Conservation (phyloP, 2,888 invertebrate species). For the Pristionchus entomophagus region DNA sequence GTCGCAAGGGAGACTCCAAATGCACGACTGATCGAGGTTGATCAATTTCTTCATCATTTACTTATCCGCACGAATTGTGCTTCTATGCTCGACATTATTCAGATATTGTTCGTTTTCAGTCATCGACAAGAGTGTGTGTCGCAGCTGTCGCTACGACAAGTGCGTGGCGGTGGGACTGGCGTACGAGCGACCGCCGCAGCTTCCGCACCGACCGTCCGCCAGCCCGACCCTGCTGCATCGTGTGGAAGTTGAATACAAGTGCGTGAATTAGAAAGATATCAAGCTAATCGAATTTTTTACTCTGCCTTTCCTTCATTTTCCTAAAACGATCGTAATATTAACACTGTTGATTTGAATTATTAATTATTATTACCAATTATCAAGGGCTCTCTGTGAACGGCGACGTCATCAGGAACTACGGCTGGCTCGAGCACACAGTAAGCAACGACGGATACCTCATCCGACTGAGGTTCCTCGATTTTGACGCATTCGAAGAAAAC, state of each 20-base stretch:
- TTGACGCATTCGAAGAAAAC: neutral
- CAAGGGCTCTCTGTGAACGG: neutral
- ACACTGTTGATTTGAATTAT: too few relatives aligned
- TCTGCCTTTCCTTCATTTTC: too few relatives aligned
- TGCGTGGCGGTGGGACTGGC: neutral
- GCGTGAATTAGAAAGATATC: too few relatives aligned
- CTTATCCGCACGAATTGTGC: neutral
- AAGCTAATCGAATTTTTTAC: too few relatives aligned
- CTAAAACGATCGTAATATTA: too few relatives aligned
- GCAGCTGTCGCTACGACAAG: neutral
- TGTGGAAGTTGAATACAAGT: neutral
- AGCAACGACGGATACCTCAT: neutral
- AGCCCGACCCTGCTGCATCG: neutral
- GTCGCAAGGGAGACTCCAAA: neutral
- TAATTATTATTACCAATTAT: too few relatives aligned
- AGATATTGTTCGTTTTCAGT: too few relatives aligned
- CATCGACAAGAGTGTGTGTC: neutral
- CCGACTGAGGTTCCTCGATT: neutral
- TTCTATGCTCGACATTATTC: neutral
- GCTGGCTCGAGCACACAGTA: neutral
- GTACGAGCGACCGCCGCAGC: neutral
- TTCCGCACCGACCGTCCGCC: neutral
- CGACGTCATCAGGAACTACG: neutral
- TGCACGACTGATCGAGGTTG: neutral
- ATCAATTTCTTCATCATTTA: neutral